Evolutionary conservation across 1,140 invertebrate species (phyloP).

Genomic region (Zaprionus nigranus): DNA sequence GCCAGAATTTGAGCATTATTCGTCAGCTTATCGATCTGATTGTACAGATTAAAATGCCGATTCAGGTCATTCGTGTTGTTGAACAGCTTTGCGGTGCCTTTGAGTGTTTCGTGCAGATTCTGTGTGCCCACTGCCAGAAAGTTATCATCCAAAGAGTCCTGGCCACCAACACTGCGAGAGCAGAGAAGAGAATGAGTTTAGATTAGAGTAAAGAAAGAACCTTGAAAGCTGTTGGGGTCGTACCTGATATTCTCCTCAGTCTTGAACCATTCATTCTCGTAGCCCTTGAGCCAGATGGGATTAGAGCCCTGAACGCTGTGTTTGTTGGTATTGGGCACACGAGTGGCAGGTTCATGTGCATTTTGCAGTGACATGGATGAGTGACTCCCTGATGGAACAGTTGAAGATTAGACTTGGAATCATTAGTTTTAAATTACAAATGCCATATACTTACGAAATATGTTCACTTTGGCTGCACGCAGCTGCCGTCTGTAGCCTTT

Average conservation of each 20-base stretch:
- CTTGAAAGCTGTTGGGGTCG: too few species aligned
- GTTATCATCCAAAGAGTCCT: slow-evolving; percentile 95
- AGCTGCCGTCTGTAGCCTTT: slow-evolving; percentile 93
- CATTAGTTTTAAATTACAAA: neutral
- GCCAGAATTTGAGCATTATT: slow-evolving; percentile 86
- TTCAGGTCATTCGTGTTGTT: slow-evolving; percentile 86
- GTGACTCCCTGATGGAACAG: slow-evolving; percentile 48
- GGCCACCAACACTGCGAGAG: slow-evolving; percentile 86
- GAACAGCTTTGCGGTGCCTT: slow-evolving; percentile 79
- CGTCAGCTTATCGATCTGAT: slow-evolving; percentile 87
- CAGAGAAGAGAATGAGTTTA: neutral
- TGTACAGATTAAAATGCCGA: slow-evolving; percentile 88
- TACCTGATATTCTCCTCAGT: slow-evolving; percentile 92
- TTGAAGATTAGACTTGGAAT: neutral
- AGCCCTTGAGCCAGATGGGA: slow-evolving; percentile 97
- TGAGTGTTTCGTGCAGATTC: slow-evolving; percentile 78
- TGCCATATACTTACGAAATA: slow-evolving; percentile 91
- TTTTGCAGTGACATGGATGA: slow-evolving; percentile 71
- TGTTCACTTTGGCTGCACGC: slow-evolving; percentile 96
- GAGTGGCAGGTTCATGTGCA: slow-evolving; percentile 83
- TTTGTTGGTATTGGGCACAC: slow-evolving; percentile 97
- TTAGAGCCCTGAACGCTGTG: slow-evolving; percentile 97
- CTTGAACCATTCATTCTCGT: slow-evolving; percentile 98
- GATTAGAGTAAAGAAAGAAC: neutral
- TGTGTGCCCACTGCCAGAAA: slow-evolving; percentile 72